phyloP scores from a whole-genome alignment of 2,113 vertebrate genomes.

The Cercopithecus mona region DNA sequence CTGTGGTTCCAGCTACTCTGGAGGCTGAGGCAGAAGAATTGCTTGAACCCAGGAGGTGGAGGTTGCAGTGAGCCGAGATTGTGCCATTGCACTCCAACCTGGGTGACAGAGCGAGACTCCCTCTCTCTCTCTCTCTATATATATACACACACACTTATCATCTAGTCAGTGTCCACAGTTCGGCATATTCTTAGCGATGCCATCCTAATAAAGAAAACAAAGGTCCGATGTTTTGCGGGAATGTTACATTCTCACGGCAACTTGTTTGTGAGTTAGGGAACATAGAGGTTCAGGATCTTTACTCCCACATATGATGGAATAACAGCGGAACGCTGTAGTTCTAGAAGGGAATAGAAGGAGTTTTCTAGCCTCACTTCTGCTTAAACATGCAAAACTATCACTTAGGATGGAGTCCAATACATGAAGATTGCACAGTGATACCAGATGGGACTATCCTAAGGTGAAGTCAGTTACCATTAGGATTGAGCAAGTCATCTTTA shows the following conservation, averaged over 20 bases:
- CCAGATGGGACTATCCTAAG: not conserved
- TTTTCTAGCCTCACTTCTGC: not conserved
- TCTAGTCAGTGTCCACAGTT: not conserved
- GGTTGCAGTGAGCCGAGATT: too few species aligned
- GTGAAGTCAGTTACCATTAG: not conserved
- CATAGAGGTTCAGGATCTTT: not conserved
- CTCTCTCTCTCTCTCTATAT: too few species aligned
- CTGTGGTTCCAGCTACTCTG: too few species aligned
- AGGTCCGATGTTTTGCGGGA: not conserved
- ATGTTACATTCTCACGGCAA: not conserved
- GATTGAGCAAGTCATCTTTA: not conserved
- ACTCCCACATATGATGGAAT: not conserved
- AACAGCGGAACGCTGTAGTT: not conserved
- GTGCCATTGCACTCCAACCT: too few species aligned
- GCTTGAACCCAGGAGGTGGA: too few species aligned
- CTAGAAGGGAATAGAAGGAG: not conserved
- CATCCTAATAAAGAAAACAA: not conserved
- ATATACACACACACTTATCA: not conserved
- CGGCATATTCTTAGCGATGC: not conserved
- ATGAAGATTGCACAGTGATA: not conserved
- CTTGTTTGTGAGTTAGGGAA: not conserved
- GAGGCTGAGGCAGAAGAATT: too few species aligned
- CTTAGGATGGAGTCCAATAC: not conserved
- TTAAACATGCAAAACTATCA: not conserved
- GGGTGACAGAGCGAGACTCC: too few species aligned